Evolutionary conservation across 2,888 invertebrate genomes (phyloP).

Genomic region (Dynastes maya): DNA sequence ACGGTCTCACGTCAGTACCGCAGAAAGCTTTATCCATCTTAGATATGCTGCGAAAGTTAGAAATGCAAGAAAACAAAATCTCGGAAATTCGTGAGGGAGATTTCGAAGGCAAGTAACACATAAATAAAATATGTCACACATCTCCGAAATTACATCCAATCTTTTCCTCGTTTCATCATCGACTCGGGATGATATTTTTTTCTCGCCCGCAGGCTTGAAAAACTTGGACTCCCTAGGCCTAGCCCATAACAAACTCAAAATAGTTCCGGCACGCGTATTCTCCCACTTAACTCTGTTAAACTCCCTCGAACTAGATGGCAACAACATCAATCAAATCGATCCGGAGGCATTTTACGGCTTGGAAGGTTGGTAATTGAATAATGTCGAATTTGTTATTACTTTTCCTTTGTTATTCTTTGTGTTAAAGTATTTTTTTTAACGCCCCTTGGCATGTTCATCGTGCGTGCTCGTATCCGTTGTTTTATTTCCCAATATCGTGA

Average conservation of each 20-base stretch:
- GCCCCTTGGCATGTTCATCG: background rate
- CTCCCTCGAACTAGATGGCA: conserved; percentile 91
- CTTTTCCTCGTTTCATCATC: background rate
- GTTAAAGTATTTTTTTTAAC: conserved; percentile 10
- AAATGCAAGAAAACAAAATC: conserved; percentile 91
- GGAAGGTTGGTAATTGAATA: conserved; percentile 78
- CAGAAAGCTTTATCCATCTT: conserved; percentile 86
- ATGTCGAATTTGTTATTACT: conserved; percentile 38
- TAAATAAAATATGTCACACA: background rate
- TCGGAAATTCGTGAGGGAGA: conserved; percentile 85
- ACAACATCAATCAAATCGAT: conserved; percentile 85
- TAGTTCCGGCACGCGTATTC: conserved; percentile 87
- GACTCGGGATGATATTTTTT: conserved; percentile 15
- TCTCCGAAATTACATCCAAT: background rate
- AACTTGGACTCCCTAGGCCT: conserved; percentile 88
- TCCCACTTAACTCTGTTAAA: conserved; percentile 86
- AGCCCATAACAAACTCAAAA: conserved; percentile 87
- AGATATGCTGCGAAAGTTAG: conserved; percentile 87
- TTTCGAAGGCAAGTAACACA: conserved; percentile 80
- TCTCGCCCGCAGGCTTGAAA: conserved; percentile 77
- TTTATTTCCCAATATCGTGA: conserved; percentile 16
- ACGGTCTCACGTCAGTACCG: conserved; percentile 84
- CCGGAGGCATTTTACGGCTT: conserved; percentile 90
- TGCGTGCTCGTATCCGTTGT: conserved; percentile 3
- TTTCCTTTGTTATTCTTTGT: conserved; percentile 26